phyloP scores from a whole-genome alignment of 2,113 vertebrate genomes.

The Centropus unirufus region DNA sequence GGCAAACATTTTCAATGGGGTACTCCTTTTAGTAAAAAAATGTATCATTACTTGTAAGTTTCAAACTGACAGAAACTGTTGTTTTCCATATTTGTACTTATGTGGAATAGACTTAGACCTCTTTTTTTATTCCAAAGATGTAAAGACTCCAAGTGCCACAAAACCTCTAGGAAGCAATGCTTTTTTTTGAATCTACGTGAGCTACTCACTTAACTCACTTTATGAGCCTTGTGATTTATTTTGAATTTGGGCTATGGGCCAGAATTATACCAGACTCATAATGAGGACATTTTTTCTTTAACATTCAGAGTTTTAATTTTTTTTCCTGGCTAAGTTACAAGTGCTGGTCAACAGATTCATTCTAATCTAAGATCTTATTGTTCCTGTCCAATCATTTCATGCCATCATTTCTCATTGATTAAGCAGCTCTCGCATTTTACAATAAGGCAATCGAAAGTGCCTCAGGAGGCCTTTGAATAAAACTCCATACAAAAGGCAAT shows the following conservation, averaged over 20 bases:
- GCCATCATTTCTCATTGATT: conserved; percentile 54
- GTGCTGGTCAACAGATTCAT: conserved; percentile 28
- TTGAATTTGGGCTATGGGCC: background rate
- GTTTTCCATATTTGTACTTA: background rate
- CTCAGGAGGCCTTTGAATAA: background rate
- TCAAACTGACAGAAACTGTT: background rate
- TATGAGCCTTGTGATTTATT: background rate
- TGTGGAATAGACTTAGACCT: background rate
- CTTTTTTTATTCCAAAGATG: background rate
- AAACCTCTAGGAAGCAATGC: background rate
- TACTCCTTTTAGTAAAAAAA: background rate
- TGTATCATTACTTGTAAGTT: background rate
- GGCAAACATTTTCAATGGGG: background rate
- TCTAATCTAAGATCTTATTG: conserved; percentile 50
- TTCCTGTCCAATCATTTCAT: conserved; percentile 29
- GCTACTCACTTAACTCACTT: background rate
- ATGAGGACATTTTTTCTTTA: background rate
- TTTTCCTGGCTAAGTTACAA: background rate
- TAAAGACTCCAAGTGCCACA: background rate
- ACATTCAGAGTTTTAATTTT: background rate
- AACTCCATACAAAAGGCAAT: conserved; percentile 11
- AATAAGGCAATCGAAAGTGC: conserved; percentile 1
- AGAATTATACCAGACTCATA: background rate
- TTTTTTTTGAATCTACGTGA: background rate
- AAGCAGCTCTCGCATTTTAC: conserved; percentile 20